Conservation (phyloP, 1,140 invertebrate genomes). For the Drosophila sulfurigaster region DNA sequence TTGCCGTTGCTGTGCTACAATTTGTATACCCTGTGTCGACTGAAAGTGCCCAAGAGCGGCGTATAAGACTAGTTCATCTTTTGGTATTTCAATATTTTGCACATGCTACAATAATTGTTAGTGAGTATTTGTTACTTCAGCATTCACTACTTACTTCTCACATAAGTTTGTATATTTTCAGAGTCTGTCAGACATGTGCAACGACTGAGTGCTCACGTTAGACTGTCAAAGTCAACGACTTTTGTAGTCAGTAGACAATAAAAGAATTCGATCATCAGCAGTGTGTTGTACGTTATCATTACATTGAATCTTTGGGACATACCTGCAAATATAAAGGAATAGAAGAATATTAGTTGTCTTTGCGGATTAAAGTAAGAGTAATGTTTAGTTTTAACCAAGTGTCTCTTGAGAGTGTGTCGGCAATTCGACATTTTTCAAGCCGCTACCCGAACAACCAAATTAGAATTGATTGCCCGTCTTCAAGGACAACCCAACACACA, state of each 20-base stretch:
- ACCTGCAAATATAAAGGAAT: slow-evolving; percentile 57
- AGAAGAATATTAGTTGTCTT: slow-evolving; percentile 8
- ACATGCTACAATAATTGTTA: neutral
- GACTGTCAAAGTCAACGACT: slow-evolving; percentile 57
- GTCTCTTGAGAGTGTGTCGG: neutral
- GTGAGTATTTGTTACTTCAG: neutral
- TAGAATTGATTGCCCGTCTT: slow-evolving; percentile 70
- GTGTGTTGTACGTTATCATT: neutral
- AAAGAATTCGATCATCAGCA: slow-evolving; percentile 7
- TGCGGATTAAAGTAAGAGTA: slow-evolving; percentile 3
- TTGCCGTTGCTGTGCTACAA: slow-evolving; percentile 17
- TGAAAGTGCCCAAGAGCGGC: neutral
- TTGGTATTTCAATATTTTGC: neutral
- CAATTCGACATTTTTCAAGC: neutral
- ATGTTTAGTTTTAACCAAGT: neutral
- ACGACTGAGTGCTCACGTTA: slow-evolving; percentile 50
- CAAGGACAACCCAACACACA: slow-evolving; percentile 26
- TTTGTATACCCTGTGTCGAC: slow-evolving; percentile 24
- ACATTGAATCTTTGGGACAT: slow-evolving; percentile 10
- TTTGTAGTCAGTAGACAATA: slow-evolving; percentile 9
- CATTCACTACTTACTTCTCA: neutral
- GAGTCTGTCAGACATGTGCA: slow-evolving; percentile 36
- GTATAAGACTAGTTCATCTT: neutral
- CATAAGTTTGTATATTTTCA: slow-evolving; percentile 6
- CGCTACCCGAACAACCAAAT: slow-evolving; percentile 59